These are phyloP conservation scores for Cebus imitator DNA, from an alignment of 2,113 vertebrate species.

Conservation along the genomic window DNA sequence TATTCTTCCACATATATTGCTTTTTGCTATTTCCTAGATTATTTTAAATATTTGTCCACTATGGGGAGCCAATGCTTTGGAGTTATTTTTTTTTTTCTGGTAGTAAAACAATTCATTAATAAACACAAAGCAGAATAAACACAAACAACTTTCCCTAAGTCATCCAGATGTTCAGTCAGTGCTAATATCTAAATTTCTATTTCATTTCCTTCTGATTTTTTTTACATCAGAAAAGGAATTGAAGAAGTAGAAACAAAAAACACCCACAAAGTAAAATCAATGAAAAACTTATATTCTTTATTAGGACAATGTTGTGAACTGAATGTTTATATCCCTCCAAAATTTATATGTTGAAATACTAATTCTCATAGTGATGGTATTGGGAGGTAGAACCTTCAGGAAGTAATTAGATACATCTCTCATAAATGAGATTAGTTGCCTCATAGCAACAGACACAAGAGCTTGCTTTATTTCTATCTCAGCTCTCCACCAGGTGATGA, in stretches of 20 bases:
- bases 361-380: too few species aligned
- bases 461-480: background rate
- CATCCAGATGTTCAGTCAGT: background rate
- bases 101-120: background rate
- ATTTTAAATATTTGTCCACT: background rate
- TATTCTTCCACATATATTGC: background rate
- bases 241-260: background rate
- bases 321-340: background rate
- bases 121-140: background rate
- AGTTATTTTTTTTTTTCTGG: background rate
- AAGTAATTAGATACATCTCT: background rate
- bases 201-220: background rate
- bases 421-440: background rate
- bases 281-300: background rate
- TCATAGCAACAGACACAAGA: background rate
- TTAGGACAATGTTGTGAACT: background rate
- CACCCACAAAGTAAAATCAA: background rate
- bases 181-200: background rate
- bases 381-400: too few species aligned
- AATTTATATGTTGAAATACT: background rate
- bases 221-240: background rate
- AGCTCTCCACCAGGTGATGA: background rate
- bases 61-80: rapidly evolving
- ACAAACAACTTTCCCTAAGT: background rate
- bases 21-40: background rate